Evolutionary conservation across 2,888 invertebrate genomes (phyloP), one percentile per base, ranked within the genome.

Genomic region (Phyllotreta striolata): DNA sequence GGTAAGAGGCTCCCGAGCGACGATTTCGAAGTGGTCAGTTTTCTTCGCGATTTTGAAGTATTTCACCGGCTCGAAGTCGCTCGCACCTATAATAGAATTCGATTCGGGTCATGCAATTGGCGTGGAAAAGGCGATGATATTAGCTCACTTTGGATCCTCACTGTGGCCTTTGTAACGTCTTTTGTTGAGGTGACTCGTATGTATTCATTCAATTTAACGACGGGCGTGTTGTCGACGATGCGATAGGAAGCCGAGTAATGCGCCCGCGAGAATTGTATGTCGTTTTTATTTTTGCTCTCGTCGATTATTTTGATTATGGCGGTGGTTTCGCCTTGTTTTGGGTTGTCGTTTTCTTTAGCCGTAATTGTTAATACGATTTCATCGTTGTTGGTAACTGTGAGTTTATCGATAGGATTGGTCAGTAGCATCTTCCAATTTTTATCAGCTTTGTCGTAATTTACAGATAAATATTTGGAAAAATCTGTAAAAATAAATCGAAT

Each of bases 291-390:
- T 1, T 34, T 40, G 6, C 38, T 55, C 37, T 35, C 38, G 9
- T 54, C n/a, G 9, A 66, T 67, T 13, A 71, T 59, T 62, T 47
- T 10, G n/a, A 71, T 52, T 6, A 71, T 57, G 13, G 70, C 40
- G 1, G 66, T 67, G 3, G 68, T 55, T 24, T 47, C 52, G 8
- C 65, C 66, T 8, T 64, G 37, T 12, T 46, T 39, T 6, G 10
- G n/a, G 44, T 63, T 62, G 24, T 46, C 52, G 35, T 37, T 8
- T 63, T 69, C 68, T 0, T 52, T 54, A 1, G 69, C 69, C 12
- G 62, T 59, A n/a, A 71, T 34, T 7, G 67, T 68, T n/a, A 71
- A 35, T n/a, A 71, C 10, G 10, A 71, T 14, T 55, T 69, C 63
- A 0, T 41, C 60, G 39, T 66, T 64, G n/a, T 51, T 51, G 3